Base-by-base conservation (phyloP, 2,797 vertebrate genomes). In the Rhinichthys osculus region DNA sequence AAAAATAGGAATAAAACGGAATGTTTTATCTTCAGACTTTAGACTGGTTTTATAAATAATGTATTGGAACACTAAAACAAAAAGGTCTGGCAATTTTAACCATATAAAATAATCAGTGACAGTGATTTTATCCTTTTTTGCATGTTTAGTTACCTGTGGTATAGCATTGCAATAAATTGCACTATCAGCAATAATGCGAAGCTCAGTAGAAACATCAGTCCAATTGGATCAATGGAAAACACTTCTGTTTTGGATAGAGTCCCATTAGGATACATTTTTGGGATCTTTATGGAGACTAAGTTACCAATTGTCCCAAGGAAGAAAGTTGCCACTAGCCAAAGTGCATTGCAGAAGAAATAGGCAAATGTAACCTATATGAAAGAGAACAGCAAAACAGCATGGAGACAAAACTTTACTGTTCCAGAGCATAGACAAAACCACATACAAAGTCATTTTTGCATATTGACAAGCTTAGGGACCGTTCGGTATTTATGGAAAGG, bases 241-340 rank as follows among this genome's bases (percentile, higher is more conserved):
- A 23, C n/a, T 80, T 84, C n/a, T 33, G 5, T 35, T 38, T 1
- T 0, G 54, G 54, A 59, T 59, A 3, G 21, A 21, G 57, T 73
- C 2, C 89, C 85, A 77, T 86, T 88, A 16, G 77, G 30, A 52
- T 69, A 84, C 1, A 90, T 16, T 81, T 92, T 90, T 21, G 90
- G 86, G 73, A 88, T 83, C 76, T n/a, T 67, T 40, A 92, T 85
- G 21, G 40, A 82, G 44, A 91, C 23, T 2, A 44, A 21, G n/a
- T 44, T 33, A 8, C 88, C 89, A 73, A 90, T 88, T 33, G 85
- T 7, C 80, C 90, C 87, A 21, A 92, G 88, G 40, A 92, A 89
- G 62, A 93, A 89, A 35, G 91, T 93, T 71, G 87, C 76, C 85
- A 90, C 89, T 11, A 92, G 69, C 92, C 91, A 92, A 59, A 92